Conservation (phyloP, 2,797 vertebrate genomes). For the Hemitrygon akajei region DNA sequence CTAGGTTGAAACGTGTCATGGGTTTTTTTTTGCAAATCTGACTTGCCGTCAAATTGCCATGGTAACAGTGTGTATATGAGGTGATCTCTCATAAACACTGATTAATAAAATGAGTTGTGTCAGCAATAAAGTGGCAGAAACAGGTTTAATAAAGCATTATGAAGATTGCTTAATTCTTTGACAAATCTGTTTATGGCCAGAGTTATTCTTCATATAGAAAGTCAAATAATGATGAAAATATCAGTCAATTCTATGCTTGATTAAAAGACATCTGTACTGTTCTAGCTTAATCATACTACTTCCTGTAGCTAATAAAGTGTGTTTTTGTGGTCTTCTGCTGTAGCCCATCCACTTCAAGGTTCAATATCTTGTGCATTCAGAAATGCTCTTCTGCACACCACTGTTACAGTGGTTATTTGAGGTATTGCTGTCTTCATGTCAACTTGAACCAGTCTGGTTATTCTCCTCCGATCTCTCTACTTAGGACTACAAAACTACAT, state of each 20-base stretch:
- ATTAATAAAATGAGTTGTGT: neutral
- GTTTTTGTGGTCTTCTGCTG: too few relatives aligned
- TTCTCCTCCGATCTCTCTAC: too few relatives aligned
- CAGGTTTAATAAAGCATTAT: neutral
- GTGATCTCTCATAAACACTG: conserved; percentile 1
- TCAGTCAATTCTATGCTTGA: neutral
- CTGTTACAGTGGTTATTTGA: too few relatives aligned
- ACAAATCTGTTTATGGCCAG: neutral
- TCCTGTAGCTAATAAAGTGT: too few relatives aligned
- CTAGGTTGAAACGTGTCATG: neutral
- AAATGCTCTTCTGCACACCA: too few relatives aligned
- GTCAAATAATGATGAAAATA: neutral
- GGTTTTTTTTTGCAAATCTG: neutral
- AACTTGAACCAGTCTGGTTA: too few relatives aligned
- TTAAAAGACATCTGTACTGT: neutral
- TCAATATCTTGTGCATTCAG: too few relatives aligned
- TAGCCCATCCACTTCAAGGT: too few relatives aligned
- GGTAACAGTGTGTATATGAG: neutral
- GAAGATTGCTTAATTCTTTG: conserved; percentile 9
- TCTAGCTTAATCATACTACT: neutral
- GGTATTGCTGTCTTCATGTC: too few relatives aligned
- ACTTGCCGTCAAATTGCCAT: neutral
- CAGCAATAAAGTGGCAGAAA: neutral
- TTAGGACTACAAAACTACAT: too few relatives aligned
- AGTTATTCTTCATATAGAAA: neutral